Evolutionary conservation across 2,797 vertebrate genomes (phyloP).

Genomic region (Petrocephalus schoutedeni): DNA sequence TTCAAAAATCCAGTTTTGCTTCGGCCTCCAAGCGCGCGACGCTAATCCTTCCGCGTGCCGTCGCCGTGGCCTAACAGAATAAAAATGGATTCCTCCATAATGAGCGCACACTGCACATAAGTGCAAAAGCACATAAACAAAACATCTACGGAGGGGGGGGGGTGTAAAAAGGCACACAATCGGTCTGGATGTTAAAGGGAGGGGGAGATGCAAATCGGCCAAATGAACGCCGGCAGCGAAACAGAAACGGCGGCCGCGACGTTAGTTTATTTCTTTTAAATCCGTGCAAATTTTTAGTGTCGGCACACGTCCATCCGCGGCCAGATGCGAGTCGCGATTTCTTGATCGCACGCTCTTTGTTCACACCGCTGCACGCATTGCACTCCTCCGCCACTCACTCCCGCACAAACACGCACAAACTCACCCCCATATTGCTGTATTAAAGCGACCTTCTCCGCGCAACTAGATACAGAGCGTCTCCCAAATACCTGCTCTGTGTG

Average conservation of each 20-base stretch:
- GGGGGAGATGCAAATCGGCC: background rate
- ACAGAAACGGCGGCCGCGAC: background rate
- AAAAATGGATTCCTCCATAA: conserved; percentile 24
- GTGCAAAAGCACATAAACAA: background rate
- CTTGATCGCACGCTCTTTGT: conserved; percentile 26
- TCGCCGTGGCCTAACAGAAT: conserved; percentile 16
- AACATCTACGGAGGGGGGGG: background rate
- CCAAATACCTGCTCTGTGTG: conserved; percentile 20
- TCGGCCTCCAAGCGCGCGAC: background rate
- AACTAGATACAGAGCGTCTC: conserved; percentile 6
- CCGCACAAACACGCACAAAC: conserved; percentile 41
- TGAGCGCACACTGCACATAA: conserved; percentile 9
- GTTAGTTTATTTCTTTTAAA: background rate
- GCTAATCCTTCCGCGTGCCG: conserved; percentile 3
- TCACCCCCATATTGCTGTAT: conserved; percentile 68
- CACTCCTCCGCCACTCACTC: conserved; percentile 3
- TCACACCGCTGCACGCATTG: conserved; percentile 16
- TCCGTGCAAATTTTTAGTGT: background rate
- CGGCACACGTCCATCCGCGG: background rate
- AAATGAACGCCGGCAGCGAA: background rate
- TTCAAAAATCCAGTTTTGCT: background rate
- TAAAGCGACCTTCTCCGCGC: conserved; percentile 41
- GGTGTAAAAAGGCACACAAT: background rate
- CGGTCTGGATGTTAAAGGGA: background rate
- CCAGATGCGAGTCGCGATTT: background rate